Evolutionary conservation across 2,888 invertebrate genomes (phyloP).

Genomic region (Lamproptera curius): DNA sequence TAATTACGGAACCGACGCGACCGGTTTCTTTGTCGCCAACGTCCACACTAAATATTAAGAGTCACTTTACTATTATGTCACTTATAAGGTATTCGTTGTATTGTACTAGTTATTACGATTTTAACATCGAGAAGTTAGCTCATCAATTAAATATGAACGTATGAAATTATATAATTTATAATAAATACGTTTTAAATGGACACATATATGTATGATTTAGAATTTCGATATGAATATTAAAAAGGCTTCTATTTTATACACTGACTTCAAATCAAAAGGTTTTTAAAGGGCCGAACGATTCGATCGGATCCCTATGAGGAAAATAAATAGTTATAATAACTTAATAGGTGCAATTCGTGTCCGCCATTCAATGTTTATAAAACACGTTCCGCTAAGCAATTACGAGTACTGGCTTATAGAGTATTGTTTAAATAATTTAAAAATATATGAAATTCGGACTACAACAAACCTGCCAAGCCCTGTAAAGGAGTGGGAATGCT

Average conservation of each 20-base stretch:
- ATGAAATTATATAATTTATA: too few relatives aligned
- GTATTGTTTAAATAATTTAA: background rate
- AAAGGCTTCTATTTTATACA: too few relatives aligned
- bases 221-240: too few relatives aligned
- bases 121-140: too few relatives aligned
- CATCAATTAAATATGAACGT: too few relatives aligned
- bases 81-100: too few relatives aligned
- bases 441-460: background rate
- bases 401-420: background rate
- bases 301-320: background rate
- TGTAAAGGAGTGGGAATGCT: background rate
- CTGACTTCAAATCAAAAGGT: too few relatives aligned
- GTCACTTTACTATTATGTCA: too few relatives aligned
- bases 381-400: background rate
- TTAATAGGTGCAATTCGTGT: background rate
- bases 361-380: background rate
- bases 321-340: background rate
- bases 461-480: background rate
- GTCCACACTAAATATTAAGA: background rate
- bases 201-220: too few relatives aligned
- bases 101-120: too few relatives aligned
- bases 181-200: too few relatives aligned
- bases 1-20: background rate
- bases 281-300: background rate
- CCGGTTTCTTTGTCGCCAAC: slow-evolving; percentile 1